Evolutionary conservation across 2,888 invertebrate species (phyloP), one percentile per base, ranked within the genome.

Genomic region (Eupithecia dodoneata): DNA sequence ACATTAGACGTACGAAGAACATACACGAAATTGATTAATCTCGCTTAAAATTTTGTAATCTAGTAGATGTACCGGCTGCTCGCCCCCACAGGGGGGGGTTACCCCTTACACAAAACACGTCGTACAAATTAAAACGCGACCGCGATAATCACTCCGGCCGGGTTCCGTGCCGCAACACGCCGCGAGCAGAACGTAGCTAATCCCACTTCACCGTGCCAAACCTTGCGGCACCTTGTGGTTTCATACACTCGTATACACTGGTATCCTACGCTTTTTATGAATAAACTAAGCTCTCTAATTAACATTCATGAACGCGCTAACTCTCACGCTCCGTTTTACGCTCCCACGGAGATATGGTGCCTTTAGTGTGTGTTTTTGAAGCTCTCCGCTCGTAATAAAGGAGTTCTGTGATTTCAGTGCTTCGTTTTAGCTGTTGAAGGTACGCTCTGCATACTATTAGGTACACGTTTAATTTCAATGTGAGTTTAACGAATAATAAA

Each of bases 91-190:
- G 41, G 71, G 79, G 79, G 79, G 81, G 82, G 81, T 83, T 85
- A 83, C 84, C 84, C 85, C 82, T 80, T 81, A 84, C 86, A 85
- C 84, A 88, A 90, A 91, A 94, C 91, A 92, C 86, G 89, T 85
- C 88, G 87, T 90, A 89, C 92, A 94, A 94, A 94, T 94, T 94
- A 94, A 93, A 93, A 92, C 89, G 88, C 87, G 87, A 89, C 93
- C 91, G 88, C 92, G 84, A 82, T 91, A 91, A 92, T 92, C 87
- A 88, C 89, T 88, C 89, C 86, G 84, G 81, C 81, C 81, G 85
- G 84, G 81, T 83, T 84, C 83, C 79, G 83, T 79, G 81, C 90
- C 88, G 84, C 89, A 87, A 88, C 87, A 85, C 80, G 84, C 83
- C 82, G 84, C 82, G 82, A 74, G 76, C 81, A 80, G 77, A 76